A percentile compares a stretch with the other conserved stretches of the same genome.
phyloP scores from a whole-genome alignment of 2,797 vertebrate genomes.

The Acanthis flammea region DNA sequence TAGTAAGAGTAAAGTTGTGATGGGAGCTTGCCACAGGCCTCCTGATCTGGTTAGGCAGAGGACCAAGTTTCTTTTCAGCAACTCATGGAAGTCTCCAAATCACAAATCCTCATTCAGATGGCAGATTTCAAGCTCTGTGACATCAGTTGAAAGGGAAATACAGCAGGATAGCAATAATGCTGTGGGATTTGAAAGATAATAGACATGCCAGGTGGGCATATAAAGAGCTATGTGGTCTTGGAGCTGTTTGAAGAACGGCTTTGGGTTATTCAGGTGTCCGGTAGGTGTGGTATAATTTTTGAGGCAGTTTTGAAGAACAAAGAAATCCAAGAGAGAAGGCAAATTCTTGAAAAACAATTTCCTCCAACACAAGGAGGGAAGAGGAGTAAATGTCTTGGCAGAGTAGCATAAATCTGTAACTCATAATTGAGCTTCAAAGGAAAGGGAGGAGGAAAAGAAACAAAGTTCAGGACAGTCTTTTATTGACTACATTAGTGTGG shows the following conservation, averaged over 20 bases:
- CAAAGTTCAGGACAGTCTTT: not conserved
- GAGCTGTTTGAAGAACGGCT: not conserved
- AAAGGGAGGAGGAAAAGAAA: not conserved
- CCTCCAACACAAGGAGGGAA: not conserved
- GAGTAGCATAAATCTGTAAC: not conserved
- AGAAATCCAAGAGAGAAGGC: not conserved
- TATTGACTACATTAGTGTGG: not conserved
- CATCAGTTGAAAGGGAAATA: not conserved
- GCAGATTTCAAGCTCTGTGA: not conserved
- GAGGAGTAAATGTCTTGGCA: not conserved
- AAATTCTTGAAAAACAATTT: not conserved
- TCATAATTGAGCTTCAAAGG: not conserved
- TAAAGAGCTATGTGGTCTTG: not conserved
- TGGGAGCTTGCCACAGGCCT: not conserved
- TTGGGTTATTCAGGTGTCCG: not conserved
- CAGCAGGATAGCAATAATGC: not conserved
- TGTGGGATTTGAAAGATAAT: not conserved
- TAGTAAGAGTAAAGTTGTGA: not conserved
- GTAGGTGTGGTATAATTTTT: not conserved
- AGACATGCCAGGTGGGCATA: not conserved
- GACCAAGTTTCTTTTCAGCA: not conserved
- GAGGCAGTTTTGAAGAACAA: not conserved
- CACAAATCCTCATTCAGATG: not conserved
- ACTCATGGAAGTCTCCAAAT: not conserved
- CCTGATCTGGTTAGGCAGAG: not conserved